phyloP scores from a whole-genome alignment of 2,888 invertebrate genomes.

The Listrodromus nycthemerus region DNA sequence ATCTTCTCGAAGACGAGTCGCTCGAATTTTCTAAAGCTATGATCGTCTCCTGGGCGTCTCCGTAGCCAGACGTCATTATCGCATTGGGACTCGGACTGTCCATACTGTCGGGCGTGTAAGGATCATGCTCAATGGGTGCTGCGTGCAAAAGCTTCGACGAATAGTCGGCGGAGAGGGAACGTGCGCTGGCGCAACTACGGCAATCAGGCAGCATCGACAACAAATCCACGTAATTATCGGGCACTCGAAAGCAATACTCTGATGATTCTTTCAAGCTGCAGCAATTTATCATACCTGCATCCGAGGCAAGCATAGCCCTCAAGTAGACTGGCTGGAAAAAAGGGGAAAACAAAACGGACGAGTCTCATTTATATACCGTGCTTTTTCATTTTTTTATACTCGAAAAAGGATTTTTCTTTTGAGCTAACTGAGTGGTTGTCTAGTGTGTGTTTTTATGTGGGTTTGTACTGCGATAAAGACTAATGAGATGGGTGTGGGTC shows the following conservation, averaged over 20 bases:
- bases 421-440: conserved; percentile 48
- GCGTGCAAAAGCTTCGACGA: conserved; percentile 86
- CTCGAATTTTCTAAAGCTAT: conserved; percentile 72
- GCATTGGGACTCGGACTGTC: conserved; percentile 90
- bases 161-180: conserved; percentile 77
- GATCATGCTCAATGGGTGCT: conserved; percentile 87
- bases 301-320: conserved; percentile 89
- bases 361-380: conserved; percentile 63
- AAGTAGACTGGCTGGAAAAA: conserved; percentile 92
- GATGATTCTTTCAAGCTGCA: conserved; percentile 84
- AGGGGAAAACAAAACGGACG: conserved; percentile 65
- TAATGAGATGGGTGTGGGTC: background rate
- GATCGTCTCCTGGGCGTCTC: conserved; percentile 70
- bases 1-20: conserved; percentile 50
- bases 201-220: conserved; percentile 82
- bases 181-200: conserved; percentile 83
- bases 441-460: conserved; percentile 7
- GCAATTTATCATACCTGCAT: conserved; percentile 92
- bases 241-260: conserved; percentile 83
- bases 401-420: conserved; percentile 25
- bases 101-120: conserved; percentile 93
- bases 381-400: conserved; percentile 29
- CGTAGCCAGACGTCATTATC: conserved; percentile 64
- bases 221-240: conserved; percentile 79
- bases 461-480: background rate